Percentiles rank a stretch among this genome's conserved stretches.
Evolutionary conservation across 1,140 invertebrate genomes (phyloP).

Genomic region (Drosophila kikkawai): DNA sequence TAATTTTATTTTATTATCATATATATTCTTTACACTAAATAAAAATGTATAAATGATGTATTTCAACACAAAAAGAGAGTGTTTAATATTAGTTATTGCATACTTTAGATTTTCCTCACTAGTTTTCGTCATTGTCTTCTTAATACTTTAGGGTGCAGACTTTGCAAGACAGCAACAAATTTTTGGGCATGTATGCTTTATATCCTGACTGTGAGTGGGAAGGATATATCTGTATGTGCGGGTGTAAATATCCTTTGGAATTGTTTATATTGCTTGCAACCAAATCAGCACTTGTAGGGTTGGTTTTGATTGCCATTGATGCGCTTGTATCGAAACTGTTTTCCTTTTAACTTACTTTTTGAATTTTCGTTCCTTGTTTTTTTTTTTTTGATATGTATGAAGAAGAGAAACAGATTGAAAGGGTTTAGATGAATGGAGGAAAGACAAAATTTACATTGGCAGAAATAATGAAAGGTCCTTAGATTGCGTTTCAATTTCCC

Average conservation of each 20-base stretch:
- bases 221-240: conserved; percentile 10
- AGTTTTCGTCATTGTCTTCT: conserved; percentile 7
- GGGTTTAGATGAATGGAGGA: conserved; percentile 20
- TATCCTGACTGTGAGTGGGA: conserved; percentile 11
- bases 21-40: too few relatives aligned
- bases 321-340: conserved; percentile 61
- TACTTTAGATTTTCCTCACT: not conserved
- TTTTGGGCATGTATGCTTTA: conserved; percentile 44
- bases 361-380: conserved; percentile 1
- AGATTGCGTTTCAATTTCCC: conserved; percentile 51
- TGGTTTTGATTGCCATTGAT: conserved; percentile 79
- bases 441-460: conserved; percentile 22
- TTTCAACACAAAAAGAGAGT: not conserved
- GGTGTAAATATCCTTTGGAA: conserved; percentile 62
- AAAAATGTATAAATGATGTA: not conserved
- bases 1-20: not conserved
- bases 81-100: not conserved
- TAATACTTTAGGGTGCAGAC: conserved; percentile 11
- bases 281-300: conserved; percentile 75
- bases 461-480: conserved; percentile 73
- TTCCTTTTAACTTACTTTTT: conserved; percentile 23
- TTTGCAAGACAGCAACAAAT: conserved; percentile 56
- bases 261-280: conserved; percentile 77
- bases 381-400: not conserved
- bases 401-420: conserved; percentile 11